phyloP scores from a whole-genome alignment of 2,888 invertebrate species.

The Thalpophila matura region DNA sequence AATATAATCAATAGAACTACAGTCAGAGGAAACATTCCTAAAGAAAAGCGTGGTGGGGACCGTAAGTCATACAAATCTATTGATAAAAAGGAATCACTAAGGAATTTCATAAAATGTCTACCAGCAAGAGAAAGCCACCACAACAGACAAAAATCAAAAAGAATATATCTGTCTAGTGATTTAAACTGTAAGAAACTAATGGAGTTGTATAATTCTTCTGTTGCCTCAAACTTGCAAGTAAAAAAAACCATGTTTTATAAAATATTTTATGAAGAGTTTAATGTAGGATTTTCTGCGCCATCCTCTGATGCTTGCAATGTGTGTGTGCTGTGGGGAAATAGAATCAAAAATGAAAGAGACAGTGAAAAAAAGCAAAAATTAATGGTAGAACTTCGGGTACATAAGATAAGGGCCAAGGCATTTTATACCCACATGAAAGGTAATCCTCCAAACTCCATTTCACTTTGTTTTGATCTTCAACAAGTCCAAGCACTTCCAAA shows the following conservation, averaged over 20 bases:
- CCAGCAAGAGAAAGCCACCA: slow-evolving; percentile 64
- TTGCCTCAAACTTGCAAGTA: slow-evolving; percentile 38
- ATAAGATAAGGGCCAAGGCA: slow-evolving; percentile 54
- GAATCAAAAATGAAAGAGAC: slow-evolving; percentile 52
- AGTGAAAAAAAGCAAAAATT: slow-evolving; percentile 45
- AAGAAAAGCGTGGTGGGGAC: slow-evolving; percentile 60
- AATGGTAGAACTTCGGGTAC: slow-evolving; percentile 51
- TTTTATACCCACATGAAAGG: slow-evolving; percentile 53
- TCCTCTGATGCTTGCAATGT: slow-evolving; percentile 60
- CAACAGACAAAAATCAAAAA: slow-evolving; percentile 59
- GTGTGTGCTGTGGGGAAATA: slow-evolving; percentile 51
- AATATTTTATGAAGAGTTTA: slow-evolving; percentile 55
- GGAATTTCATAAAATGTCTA: slow-evolving; percentile 53
- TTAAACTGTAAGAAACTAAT: slow-evolving; percentile 49
- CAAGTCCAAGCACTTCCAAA: slow-evolving; percentile 60
- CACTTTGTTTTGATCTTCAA: slow-evolving; percentile 64
- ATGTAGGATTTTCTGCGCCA: slow-evolving; percentile 64
- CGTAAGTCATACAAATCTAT: slow-evolving; percentile 47
- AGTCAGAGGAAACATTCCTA: slow-evolving; percentile 47
- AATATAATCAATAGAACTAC: slow-evolving; percentile 36
- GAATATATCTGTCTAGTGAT: slow-evolving; percentile 57
- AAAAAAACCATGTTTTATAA: slow-evolving; percentile 49
- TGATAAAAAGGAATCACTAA: slow-evolving; percentile 57
- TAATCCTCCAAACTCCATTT: slow-evolving; percentile 34
- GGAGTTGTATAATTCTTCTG: slow-evolving; percentile 61